Conservation (phyloP, 2,888 invertebrate species). For the Sinopyrophorus schimmeli region DNA sequence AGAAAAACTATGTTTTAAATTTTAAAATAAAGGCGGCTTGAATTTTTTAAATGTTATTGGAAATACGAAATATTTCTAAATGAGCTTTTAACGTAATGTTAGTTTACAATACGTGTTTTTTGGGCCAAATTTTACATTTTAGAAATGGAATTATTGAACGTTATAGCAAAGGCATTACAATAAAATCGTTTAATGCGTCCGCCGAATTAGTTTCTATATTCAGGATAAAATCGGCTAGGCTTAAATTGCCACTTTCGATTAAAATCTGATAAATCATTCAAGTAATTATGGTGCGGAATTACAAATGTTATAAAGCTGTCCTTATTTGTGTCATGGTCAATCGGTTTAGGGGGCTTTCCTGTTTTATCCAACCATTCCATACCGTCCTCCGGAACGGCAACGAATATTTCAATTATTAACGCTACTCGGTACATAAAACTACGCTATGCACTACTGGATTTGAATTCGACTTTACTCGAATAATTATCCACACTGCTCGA, state of each 20-base stretch:
- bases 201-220: too few species aligned
- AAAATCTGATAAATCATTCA: constrained; percentile 19
- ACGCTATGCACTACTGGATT: constrained; percentile 34
- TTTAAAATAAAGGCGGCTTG: too few species aligned
- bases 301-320: constrained; percentile 28
- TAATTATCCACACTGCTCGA: constrained; percentile 23
- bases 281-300: constrained; percentile 28
- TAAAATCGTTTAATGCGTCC: too few species aligned
- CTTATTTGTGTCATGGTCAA: constrained; percentile 35
- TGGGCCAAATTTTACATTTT: too few species aligned
- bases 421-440: constrained; percentile 38
- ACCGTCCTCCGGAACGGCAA: constrained; percentile 30
- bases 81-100: too few species aligned
- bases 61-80: too few species aligned
- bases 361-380: constrained; percentile 25
- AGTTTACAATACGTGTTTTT: too few species aligned
- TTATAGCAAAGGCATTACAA: too few species aligned
- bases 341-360: constrained; percentile 28
- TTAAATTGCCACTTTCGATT: constrained; percentile 14
- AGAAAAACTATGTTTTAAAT: too few species aligned
- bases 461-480: constrained; percentile 22
- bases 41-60: too few species aligned
- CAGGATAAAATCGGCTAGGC: too few species aligned
- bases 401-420: constrained; percentile 42
- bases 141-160: too few species aligned